Percentiles rank a stretch among this genome's conserved stretches.
Evolutionary conservation across 2,113 vertebrate genomes (phyloP).

Genomic region (Mesitornis unicolor): DNA sequence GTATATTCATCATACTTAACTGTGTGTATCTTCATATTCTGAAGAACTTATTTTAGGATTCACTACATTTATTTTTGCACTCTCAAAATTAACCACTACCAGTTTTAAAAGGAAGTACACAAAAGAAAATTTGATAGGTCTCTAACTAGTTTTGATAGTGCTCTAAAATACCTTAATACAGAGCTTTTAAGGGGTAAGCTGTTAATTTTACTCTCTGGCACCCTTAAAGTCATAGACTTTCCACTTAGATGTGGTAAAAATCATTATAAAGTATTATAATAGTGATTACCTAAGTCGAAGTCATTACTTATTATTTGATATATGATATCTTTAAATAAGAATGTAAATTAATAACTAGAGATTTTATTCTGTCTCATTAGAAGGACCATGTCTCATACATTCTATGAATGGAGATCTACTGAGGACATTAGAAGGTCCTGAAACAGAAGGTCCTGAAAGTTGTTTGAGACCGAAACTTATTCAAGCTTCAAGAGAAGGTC

Average conservation of each 20-base stretch:
- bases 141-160: background rate
- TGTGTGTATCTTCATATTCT: background rate
- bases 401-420: constrained; percentile 98
- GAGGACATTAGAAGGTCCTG: constrained; percentile 88
- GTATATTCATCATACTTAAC: background rate
- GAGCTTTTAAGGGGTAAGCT: background rate
- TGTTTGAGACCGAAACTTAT: constrained; percentile 88
- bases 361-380: constrained; percentile 65
- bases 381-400: constrained; percentile 97
- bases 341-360: background rate
- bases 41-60: background rate
- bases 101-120: background rate
- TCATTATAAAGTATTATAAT: background rate
- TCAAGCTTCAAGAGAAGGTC: constrained; percentile 91
- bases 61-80: background rate
- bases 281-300: background rate
- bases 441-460: constrained; percentile 81
- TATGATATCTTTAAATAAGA: background rate
- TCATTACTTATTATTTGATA: background rate
- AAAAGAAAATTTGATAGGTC: background rate
- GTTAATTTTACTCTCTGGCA: background rate
- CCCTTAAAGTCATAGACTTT: background rate
- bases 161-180: background rate
- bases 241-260: background rate
- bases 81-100: background rate